These are phyloP conservation scores for Amyelois transitella DNA, from an alignment of 1,140 invertebrate genomes.

Conservation along the genomic window DNA sequence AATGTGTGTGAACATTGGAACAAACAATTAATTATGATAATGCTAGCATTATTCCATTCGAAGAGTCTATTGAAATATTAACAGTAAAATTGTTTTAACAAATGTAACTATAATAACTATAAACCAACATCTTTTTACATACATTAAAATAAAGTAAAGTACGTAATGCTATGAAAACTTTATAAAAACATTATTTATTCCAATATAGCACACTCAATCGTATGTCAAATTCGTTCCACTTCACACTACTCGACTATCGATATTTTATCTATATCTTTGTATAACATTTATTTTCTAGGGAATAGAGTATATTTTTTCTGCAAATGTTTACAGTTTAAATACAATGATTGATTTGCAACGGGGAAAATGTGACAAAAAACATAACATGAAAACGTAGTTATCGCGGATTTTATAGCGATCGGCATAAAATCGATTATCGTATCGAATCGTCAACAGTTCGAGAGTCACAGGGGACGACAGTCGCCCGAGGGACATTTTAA, in stretches of 20 bases:
- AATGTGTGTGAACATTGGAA: not conserved
- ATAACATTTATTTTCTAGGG: not conserved
- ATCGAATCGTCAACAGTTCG: conserved; percentile 27
- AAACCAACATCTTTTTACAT: too few species aligned
- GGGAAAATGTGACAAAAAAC: conserved; percentile 39
- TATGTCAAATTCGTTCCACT: conserved; percentile 24
- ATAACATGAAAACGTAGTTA: conserved; percentile 31
- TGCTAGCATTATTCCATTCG: not conserved
- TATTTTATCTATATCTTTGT: not conserved
- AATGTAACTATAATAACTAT: too few species aligned
- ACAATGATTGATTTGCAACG: conserved; percentile 46
- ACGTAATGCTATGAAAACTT: too few species aligned
- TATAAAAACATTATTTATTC: conserved; percentile 22
- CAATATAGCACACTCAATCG: conserved; percentile 17
- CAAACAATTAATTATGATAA: not conserved
- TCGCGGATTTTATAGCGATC: conserved; percentile 60
- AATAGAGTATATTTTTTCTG: not conserved
- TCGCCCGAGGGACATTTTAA: conserved; percentile 57
- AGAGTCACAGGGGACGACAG: conserved; percentile 33
- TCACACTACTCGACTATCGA: conserved; percentile 16
- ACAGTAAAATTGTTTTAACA: not conserved
- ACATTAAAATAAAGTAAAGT: too few species aligned
- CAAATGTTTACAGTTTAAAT: conserved; percentile 33
- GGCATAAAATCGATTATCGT: conserved; percentile 66
- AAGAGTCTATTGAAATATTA: not conserved